Evolutionary conservation across 2,113 vertebrate genomes (phyloP), one percentile per base, ranked within the genome.

Genomic region (Noturus placidus): DNA sequence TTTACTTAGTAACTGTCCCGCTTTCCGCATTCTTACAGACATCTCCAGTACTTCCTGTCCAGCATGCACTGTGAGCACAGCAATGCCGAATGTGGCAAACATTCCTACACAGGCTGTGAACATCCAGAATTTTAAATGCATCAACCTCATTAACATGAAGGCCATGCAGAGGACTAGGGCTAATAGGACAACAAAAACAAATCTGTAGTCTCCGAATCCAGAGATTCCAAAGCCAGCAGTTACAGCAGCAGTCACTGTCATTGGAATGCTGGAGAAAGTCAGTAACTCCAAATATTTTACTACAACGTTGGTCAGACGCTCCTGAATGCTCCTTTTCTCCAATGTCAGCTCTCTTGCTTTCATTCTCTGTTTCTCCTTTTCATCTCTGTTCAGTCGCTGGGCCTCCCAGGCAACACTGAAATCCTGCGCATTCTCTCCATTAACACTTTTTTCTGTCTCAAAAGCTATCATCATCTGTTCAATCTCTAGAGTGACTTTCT

Each of bases 61-160:
- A 0, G 94, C 93, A 0, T 95, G 94, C 3, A 94, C 85, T 0
- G 94, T 95, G 20, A 95, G 92, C 54, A 95, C 83, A 38, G 93
- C 92, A 0, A 94, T 91, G 61, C 93, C 89, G 5, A 94, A 94
- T 0, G 93, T 92, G 7, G 93, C 91, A 3, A 95, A 88, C 93
- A 94, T 93, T 54, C 89, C 94, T 89, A 94, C 91, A 85, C 93
- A 94, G 20, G 91, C 94, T 0, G 89, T 87, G 63, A 95, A 82
- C 94, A 93, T 94, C 94, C 94, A 95, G 83, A 94, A 95, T 70
- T 93, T 92, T 22, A 94, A 92, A 88, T 93, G 89, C 0, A 82
- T 69, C 0, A 86, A 88, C 7, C 89, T 92, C 13, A 94, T 50
- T 8, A 95, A 88, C 17, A 86, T 42, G 67, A 89, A 94, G 20